phyloP scores from a whole-genome alignment of 1,140 invertebrate genomes.

The Hyposmocoma kahamanoa region DNA sequence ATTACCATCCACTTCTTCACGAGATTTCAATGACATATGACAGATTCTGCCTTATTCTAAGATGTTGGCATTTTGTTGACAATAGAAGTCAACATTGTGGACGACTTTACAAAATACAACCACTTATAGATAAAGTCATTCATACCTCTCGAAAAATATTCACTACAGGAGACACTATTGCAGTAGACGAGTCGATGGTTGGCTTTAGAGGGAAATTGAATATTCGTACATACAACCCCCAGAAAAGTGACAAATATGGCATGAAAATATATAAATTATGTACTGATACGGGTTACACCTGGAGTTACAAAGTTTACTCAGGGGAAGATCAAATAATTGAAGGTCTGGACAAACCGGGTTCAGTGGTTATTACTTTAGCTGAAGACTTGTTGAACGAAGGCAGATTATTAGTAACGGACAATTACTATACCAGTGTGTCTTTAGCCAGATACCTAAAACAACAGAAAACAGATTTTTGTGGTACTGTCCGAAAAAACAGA shows the following conservation, averaged over 20 bases:
- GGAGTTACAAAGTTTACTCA: constrained; percentile 27
- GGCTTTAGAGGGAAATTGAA: constrained; percentile 40
- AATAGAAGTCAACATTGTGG: background rate
- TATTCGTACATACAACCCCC: constrained; percentile 38
- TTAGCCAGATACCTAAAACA: too few relatives aligned
- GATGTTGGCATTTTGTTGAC: constrained; percentile 15
- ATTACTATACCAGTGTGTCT: too few relatives aligned
- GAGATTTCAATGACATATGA: too few relatives aligned
- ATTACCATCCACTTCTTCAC: too few relatives aligned
- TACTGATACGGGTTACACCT: constrained; percentile 28
- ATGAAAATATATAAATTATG: constrained; percentile 53
- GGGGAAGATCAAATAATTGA: constrained; percentile 15
- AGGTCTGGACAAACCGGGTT: constrained; percentile 9
- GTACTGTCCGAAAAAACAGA: too few relatives aligned
- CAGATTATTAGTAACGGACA: constrained; percentile 51
- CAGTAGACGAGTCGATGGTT: constrained; percentile 49
- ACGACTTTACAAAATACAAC: constrained; percentile 10
- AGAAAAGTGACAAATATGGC: constrained; percentile 42
- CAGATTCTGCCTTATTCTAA: too few relatives aligned
- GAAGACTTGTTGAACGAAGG: constrained; percentile 25
- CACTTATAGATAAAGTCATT: constrained; percentile 13
- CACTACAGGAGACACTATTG: constrained; percentile 31
- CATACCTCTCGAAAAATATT: constrained; percentile 28
- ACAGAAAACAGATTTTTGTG: too few relatives aligned
- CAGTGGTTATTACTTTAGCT: constrained; percentile 20